Evolutionary conservation across 1,140 invertebrate genomes (phyloP).

Genomic region (Zaprionus gabonicus): DNA sequence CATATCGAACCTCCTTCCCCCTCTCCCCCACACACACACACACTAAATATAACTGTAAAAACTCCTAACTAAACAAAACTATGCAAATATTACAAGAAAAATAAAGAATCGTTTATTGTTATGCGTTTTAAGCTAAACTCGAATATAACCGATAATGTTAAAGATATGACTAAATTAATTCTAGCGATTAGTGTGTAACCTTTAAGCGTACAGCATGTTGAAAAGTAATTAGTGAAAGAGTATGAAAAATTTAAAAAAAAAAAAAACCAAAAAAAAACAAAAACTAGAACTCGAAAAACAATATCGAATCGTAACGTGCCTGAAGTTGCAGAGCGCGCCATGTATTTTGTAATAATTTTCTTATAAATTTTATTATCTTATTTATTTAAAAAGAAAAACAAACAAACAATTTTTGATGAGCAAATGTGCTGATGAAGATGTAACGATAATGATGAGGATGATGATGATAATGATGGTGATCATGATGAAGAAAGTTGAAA

Average conservation of each 20-base stretch:
- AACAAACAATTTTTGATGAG: constrained; percentile 57
- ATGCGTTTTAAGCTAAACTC: constrained; percentile 79
- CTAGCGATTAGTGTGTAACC: constrained; percentile 56
- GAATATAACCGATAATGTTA: constrained; percentile 66
- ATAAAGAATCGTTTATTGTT: constrained; percentile 72
- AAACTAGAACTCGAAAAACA: constrained; percentile 46
- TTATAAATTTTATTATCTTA: constrained; percentile 77
- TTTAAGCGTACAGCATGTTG: constrained; percentile 73
- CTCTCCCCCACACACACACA: background rate
- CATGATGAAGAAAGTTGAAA: constrained; percentile 63
- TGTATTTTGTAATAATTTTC: constrained; percentile 73
- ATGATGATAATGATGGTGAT: constrained; percentile 58
- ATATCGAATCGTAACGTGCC: constrained; percentile 63
- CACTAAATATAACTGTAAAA: constrained; percentile 59
- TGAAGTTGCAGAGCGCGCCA: constrained; percentile 74
- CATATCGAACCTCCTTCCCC: constrained; percentile 38
- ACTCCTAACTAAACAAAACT: constrained; percentile 25
- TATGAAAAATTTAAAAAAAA: constrained; percentile 27
- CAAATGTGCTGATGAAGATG: constrained; percentile 28
- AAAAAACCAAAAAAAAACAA: constrained; percentile 35
- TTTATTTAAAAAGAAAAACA: constrained; percentile 74
- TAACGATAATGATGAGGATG: constrained; percentile 36
- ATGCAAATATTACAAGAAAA: constrained; percentile 30
- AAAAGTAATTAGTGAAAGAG: constrained; percentile 63
- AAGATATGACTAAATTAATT: constrained; percentile 70